These are phyloP conservation scores for Acipenser oxyrinchus DNA, from an alignment of 2,797 vertebrate species.

Conservation along the genomic window DNA sequence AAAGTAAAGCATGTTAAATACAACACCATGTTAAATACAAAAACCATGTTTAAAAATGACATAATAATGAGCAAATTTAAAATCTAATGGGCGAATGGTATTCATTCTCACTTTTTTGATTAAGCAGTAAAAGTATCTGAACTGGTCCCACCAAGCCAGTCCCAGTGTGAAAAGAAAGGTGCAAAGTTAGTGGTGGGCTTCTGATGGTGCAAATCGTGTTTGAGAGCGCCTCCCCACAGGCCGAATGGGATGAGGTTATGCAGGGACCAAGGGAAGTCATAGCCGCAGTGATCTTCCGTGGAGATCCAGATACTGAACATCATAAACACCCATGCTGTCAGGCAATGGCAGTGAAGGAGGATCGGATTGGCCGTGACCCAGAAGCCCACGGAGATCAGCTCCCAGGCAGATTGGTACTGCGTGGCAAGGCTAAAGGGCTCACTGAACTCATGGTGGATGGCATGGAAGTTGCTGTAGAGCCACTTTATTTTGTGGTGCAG, in stretches of 20 bases:
- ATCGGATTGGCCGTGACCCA: constrained; percentile 67
- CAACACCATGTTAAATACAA: no score
- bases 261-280: constrained; percentile 69
- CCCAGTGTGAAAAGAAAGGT: constrained; percentile 72
- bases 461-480: constrained; percentile 70
- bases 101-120: constrained; percentile 17
- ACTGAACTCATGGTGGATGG: constrained; percentile 66
- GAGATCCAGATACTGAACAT: constrained; percentile 67
- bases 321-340: constrained; percentile 71
- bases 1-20: no score
- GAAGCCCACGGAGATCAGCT: constrained; percentile 64
- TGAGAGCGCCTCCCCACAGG: constrained; percentile 63
- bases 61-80: no score
- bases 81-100: no score
- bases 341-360: constrained; percentile 65
- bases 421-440: constrained; percentile 69
- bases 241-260: constrained; percentile 66
- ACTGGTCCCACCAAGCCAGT: constrained; percentile 58
- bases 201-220: constrained; percentile 65
- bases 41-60: no score
- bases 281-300: constrained; percentile 70
- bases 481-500: constrained; percentile 64
- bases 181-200: constrained; percentile 63
- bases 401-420: constrained; percentile 68
- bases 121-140: constrained; percentile 27